Evolutionary conservation across 2,113 vertebrate genomes (phyloP).

Genomic region (Phasianus colchicus): DNA sequence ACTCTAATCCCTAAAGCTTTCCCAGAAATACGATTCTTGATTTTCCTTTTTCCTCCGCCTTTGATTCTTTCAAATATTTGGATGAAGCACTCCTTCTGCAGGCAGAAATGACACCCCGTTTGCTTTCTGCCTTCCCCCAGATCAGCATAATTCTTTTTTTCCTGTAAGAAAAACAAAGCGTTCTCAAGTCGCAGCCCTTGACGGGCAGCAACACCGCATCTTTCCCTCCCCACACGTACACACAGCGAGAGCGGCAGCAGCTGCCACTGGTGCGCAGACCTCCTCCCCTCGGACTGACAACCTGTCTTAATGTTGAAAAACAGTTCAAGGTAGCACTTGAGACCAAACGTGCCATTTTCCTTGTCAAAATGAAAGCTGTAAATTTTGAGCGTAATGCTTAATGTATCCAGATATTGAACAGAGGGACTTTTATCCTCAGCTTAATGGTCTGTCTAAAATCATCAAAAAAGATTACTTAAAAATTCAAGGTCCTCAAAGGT

Average conservation of each 20-base stretch:
- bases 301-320: slow-evolving; percentile 77
- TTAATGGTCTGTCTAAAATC: slow-evolving; percentile 83
- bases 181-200: background rate
- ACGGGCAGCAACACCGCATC: background rate
- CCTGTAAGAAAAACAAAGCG: background rate
- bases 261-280: slow-evolving; percentile 53
- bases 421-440: slow-evolving; percentile 80
- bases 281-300: slow-evolving; percentile 72
- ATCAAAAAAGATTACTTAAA: slow-evolving; percentile 83
- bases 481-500: slow-evolving; percentile 77
- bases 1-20: slow-evolving; percentile 33
- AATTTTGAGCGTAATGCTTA: slow-evolving; percentile 82
- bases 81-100: background rate
- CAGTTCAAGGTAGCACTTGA: slow-evolving; percentile 78
- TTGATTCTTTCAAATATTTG: slow-evolving; percentile 1
- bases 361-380: slow-evolving; percentile 84
- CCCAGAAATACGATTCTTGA: background rate
- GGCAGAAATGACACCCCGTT: background rate
- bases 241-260: slow-evolving; percentile 35
- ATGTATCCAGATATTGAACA: slow-evolving; percentile 84
- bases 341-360: slow-evolving; percentile 81
- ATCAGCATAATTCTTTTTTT: background rate
- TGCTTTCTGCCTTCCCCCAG: background rate
- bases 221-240: background rate
- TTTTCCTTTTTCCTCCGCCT: background rate